Conservation (phyloP, 2,888 invertebrate genomes). For the Rugalucina vietnamica region DNA sequence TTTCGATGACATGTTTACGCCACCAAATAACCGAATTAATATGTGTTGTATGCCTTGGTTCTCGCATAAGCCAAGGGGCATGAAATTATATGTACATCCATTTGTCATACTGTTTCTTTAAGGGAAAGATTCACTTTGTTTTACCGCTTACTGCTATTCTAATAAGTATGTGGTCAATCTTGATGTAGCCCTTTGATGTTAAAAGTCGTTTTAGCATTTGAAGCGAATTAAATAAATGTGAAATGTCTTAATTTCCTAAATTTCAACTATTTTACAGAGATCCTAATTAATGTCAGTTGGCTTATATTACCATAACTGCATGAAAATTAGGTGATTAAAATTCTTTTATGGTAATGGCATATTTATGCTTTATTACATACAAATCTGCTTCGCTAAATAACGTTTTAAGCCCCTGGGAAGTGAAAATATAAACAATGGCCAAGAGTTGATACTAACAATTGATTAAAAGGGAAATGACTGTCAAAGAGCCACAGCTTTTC, state of each 20-base stretch:
- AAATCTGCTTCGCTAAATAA: no score
- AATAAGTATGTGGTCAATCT: not conserved
- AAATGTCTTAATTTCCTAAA: not conserved
- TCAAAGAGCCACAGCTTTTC: no score
- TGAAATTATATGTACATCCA: conserved; percentile 4
- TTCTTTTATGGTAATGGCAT: not conserved
- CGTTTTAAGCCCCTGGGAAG: no score
- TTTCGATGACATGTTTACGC: not conserved
- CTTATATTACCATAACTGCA: conserved; percentile 4
- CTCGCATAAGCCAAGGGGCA: not conserved
- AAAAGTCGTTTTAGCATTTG: not conserved
- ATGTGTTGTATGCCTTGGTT: not conserved
- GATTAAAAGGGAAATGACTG: no score
- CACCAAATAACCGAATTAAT: not conserved
- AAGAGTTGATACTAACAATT: no score
- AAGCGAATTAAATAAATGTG: not conserved
- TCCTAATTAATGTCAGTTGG: not conserved
- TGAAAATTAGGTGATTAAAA: not conserved
- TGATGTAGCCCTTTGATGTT: not conserved
- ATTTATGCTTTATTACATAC: no score
- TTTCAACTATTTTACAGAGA: not conserved
- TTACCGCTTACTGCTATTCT: not conserved
- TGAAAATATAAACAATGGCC: no score
- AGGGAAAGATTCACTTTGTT: conserved; percentile 4
- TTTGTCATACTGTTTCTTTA: not conserved